A percentile compares a stretch with the other conserved stretches of the same genome.
Conservation (phyloP, 2,888 invertebrate genomes). For the Orthonychiurus folsomi region DNA sequence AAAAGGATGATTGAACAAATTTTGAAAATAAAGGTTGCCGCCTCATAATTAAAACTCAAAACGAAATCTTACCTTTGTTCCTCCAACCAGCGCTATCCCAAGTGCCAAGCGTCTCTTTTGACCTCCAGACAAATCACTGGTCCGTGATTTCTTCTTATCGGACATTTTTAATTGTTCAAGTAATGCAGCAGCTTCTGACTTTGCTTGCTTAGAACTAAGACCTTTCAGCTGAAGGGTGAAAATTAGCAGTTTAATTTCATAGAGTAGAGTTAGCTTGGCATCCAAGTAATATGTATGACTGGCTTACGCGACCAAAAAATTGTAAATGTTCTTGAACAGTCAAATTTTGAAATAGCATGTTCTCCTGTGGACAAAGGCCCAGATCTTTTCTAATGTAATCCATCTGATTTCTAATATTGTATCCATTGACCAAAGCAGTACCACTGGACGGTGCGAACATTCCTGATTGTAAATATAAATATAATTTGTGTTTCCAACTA, state of each 20-base stretch:
- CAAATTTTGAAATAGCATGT: slow-evolving; percentile 71
- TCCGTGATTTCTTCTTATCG: slow-evolving; percentile 55
- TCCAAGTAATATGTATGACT: too few species aligned
- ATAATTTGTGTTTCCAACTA: not conserved
- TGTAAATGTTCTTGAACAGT: slow-evolving; percentile 73
- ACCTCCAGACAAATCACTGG: slow-evolving; percentile 72
- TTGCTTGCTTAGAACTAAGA: slow-evolving; percentile 46
- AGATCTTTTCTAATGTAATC: slow-evolving; percentile 60
- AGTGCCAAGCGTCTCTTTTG: slow-evolving; percentile 76
- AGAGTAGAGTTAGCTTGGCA: too few species aligned
- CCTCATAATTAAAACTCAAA: not conserved
- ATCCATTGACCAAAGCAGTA: slow-evolving; percentile 59
- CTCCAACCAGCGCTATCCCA: slow-evolving; percentile 74
- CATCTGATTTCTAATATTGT: slow-evolving; percentile 59
- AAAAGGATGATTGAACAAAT: not conserved
- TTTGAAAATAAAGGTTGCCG: not conserved
- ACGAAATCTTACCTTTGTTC: slow-evolving; percentile 48
- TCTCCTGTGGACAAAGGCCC: slow-evolving; percentile 86
- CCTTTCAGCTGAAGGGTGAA: slow-evolving; percentile 57
- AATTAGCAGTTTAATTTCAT: not conserved
- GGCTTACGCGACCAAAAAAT: slow-evolving; percentile 68
- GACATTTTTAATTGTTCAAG: slow-evolving; percentile 55
- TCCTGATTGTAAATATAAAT: slow-evolving; percentile 49
- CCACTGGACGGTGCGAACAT: slow-evolving; percentile 64
- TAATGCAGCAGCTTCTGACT: slow-evolving; percentile 50